Percentiles rank a stretch among this genome's conserved stretches.
Evolutionary conservation across 2,113 vertebrate species (phyloP).

Genomic region (cattle (Bos taurus)): DNA sequence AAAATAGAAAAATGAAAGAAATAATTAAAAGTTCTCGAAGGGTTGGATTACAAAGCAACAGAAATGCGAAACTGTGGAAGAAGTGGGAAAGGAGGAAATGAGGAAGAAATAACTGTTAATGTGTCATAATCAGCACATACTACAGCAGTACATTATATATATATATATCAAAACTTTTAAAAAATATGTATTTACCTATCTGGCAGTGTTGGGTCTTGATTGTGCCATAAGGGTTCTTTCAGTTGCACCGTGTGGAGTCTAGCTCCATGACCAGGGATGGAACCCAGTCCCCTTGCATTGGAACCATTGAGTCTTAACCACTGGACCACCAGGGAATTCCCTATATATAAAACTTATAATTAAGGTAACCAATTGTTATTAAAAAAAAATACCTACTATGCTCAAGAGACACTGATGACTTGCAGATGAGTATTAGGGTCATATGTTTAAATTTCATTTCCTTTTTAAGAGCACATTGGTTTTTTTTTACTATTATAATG

Average conservation of each 20-base stretch:
- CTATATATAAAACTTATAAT: not conserved
- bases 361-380: not conserved
- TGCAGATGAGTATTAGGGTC: not conserved
- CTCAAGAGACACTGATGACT: not conserved
- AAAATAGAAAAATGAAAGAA: constrained; percentile 5
- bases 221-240: not conserved
- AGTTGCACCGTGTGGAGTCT: not conserved
- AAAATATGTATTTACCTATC: not conserved
- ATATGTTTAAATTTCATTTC: not conserved
- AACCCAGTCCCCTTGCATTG: not conserved
- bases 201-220: not conserved
- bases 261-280: not conserved
- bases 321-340: not conserved
- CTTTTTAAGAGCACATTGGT: not conserved
- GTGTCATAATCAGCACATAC: not conserved
- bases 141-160: not conserved
- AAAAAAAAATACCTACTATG: not conserved
- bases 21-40: not conserved
- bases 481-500: not conserved
- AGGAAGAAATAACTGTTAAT: not conserved
- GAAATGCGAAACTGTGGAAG: constrained; percentile 56
- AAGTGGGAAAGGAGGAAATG: constrained; percentile 32
- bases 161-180: not conserved
- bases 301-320: not conserved
- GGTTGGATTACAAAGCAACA: not conserved